Percentiles rank a stretch among this genome's conserved stretches.
These are phyloP conservation scores for Esox lucius DNA, from an alignment of 2,797 vertebrate species.

Conservation along the genomic window DNA sequence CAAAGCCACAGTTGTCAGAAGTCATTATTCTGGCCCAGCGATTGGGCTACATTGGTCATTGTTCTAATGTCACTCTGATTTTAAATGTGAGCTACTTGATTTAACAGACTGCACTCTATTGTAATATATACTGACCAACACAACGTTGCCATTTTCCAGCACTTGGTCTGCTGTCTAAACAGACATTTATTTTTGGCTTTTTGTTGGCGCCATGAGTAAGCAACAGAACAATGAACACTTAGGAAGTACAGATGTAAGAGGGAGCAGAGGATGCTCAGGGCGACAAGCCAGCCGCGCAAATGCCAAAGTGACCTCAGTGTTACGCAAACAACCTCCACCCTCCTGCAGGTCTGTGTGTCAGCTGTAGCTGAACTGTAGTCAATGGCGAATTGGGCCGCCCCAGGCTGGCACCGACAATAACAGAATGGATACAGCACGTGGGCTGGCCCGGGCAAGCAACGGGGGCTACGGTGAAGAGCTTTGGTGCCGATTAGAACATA, in stretches of 20 bases:
- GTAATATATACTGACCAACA: too few species aligned
- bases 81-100: too few species aligned
- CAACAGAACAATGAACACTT: not conserved
- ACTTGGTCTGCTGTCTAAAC: constrained; percentile 47
- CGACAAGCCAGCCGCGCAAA: not conserved
- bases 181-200: too few species aligned
- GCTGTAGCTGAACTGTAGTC: not conserved
- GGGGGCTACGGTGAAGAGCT: constrained; percentile 24
- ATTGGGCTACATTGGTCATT: constrained; percentile 39
- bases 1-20: constrained; percentile 58
- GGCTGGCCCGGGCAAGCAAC: not conserved
- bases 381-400: not conserved
- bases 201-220: too few species aligned
- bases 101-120: too few species aligned
- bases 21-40: constrained; percentile 64
- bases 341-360: not conserved
- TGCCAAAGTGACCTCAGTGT: not conserved
- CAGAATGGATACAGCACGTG: constrained; percentile 43
- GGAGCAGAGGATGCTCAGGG: not conserved
- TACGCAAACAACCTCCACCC: not conserved
- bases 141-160: not conserved
- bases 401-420: not conserved
- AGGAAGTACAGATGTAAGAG: not conserved
- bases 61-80: too few species aligned
- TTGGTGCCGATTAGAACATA: not conserved